Conservation (phyloP, 2,113 vertebrate genomes). For the Pagrus major region DNA sequence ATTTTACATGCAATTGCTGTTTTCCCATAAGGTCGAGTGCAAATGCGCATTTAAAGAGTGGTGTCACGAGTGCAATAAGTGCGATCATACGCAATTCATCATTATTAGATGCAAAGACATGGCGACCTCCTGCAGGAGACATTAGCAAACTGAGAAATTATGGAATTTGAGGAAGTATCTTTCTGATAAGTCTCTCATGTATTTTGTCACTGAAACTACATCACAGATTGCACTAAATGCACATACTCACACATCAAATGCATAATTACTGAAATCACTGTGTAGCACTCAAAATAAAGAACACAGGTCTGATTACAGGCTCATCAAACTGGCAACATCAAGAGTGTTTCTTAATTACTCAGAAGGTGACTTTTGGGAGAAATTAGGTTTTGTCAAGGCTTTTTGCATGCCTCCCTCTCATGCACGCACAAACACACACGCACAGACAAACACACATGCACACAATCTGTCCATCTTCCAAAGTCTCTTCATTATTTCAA, state of each 20-base stretch:
- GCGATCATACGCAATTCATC: conserved; percentile 47
- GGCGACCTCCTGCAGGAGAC: conserved; percentile 24
- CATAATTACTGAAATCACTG: neutral
- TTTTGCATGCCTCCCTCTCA: neutral
- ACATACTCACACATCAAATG: neutral
- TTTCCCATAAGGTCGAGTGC: conserved; percentile 46
- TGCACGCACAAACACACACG: neutral
- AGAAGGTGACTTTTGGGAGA: conserved; percentile 32
- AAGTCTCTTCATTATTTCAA: conserved; percentile 67
- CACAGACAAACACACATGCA: neutral
- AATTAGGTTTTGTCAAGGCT: conserved; percentile 14
- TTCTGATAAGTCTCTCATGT: neutral
- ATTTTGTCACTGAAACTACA: neutral
- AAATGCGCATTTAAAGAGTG: conserved; percentile 53
- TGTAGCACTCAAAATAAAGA: neutral
- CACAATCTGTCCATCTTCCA: conserved; percentile 49
- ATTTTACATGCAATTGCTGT: conserved; percentile 45
- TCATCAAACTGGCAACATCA: conserved; percentile 18
- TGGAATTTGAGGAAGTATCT: neutral
- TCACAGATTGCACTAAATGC: neutral
- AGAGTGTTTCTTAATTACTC: neutral
- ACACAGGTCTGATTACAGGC: neutral
- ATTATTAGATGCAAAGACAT: conserved; percentile 41
- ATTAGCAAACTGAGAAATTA: conserved; percentile 18
- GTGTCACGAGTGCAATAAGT: conserved; percentile 43